Conservation (phyloP, 2,797 vertebrate species). For the Selene dorsalis region DNA sequence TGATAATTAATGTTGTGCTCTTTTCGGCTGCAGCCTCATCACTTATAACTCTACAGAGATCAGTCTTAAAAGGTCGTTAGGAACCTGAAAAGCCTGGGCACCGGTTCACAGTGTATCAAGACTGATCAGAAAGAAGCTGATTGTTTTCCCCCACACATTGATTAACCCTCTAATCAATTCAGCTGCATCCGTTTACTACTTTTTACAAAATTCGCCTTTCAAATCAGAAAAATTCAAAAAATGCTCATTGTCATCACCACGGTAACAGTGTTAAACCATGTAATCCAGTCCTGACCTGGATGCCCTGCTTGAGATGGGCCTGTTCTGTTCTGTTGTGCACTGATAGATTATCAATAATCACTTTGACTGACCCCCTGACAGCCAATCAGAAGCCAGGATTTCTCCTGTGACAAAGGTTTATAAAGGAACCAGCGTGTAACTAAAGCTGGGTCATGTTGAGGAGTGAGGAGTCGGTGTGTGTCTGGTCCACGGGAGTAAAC, state of each 20-base stretch:
- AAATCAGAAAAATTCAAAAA: not conserved
- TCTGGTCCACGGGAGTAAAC: constrained; percentile 46
- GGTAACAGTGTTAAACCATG: not conserved
- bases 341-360: not conserved
- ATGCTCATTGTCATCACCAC: not conserved
- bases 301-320: not conserved
- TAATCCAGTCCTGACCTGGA: not conserved
- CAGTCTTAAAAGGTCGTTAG: too few species aligned
- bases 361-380: constrained; percentile 8
- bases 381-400: constrained; percentile 38
- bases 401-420: not conserved
- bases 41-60: too few species aligned
- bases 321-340: not conserved
- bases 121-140: too few species aligned
- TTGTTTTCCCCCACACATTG: too few species aligned
- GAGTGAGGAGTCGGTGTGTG: too few species aligned
- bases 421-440: not conserved
- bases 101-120: too few species aligned
- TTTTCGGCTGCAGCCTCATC: too few species aligned
- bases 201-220: not conserved
- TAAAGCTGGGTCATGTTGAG: too few species aligned
- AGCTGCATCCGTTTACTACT: not conserved
- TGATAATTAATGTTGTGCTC: not conserved
- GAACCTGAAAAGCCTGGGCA: too few species aligned
- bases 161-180: not conserved